Evolutionary conservation across 2,888 invertebrate species (phyloP), one percentile per base, ranked within the genome.

Genomic region (Syrista parreyssii): DNA sequence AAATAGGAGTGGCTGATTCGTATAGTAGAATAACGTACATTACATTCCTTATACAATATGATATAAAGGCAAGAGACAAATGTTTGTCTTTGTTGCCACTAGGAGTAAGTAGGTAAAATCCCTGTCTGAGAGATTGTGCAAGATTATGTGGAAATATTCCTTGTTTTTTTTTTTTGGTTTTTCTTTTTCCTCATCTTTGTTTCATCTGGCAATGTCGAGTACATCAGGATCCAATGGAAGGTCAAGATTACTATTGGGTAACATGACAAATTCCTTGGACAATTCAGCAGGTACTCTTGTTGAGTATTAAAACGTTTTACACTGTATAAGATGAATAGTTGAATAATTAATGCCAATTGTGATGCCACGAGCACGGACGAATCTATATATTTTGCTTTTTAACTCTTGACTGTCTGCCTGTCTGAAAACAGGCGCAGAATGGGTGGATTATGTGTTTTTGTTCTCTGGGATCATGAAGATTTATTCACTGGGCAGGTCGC

Each of bases 401-500:
- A 23, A 23, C 23, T 55, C 9, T 9, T 1, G 0, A 23, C 40
- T 55, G 23, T 55, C 2, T 15, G 9, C 9, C 55, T 55, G 23
- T 9, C 23, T 9, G 23, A 55, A 55, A 9, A 2, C 55, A 55
- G 9, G 9, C 55, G 1, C 23, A 55, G 55, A 55, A 23, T 23
- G 55, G 36, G 15, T 36, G 9, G 55, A 55, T 6, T 9, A 9
- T 23, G 55, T 23, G 9, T 23, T 55, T 23, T 15, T 23, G 34
- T 55, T 11, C 9, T 23, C 9, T 55, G 55, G 23, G 55, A 55
- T 2, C 33, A 69, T 30, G 9, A 30, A n/a, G 12, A 74, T 82
- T 85, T 82, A 89, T 82, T 89, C 89, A 84, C 88, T 89, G 31
- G 85, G 87, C 78, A 83, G 75, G 78, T 89, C 90, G 82, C 90